Percentiles rank a stretch among this genome's conserved stretches.
phyloP scores from a whole-genome alignment of 2,888 invertebrate species.

The Lasioglossum morio region DNA sequence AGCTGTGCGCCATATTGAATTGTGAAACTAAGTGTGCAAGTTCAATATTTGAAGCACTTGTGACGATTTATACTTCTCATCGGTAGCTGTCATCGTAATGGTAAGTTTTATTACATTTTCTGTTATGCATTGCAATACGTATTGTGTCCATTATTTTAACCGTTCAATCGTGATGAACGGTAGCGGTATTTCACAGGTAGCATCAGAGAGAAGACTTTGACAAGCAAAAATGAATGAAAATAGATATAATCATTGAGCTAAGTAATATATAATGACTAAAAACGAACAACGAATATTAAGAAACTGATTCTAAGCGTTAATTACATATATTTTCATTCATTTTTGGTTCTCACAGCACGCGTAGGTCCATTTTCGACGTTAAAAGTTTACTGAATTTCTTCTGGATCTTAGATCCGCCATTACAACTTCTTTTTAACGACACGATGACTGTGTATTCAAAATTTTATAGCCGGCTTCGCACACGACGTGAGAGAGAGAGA shows the following conservation, averaged over 20 bases:
- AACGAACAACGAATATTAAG: background rate
- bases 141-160: background rate
- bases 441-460: background rate
- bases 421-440: background rate
- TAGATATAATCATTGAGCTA: background rate
- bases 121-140: background rate
- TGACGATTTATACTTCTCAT: background rate
- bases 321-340: background rate
- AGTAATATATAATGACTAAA: background rate
- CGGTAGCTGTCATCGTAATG: background rate
- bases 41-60: background rate
- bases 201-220: background rate
- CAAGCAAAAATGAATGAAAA: background rate
- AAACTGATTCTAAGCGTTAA: background rate
- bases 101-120: background rate
- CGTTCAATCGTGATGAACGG: background rate
- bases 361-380: background rate
- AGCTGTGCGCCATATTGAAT: no score
- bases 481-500: no score
- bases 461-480: background rate
- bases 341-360: background rate
- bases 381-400: background rate
- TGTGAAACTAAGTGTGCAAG: no score
- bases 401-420: background rate
- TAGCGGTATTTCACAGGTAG: no score